phyloP scores from a whole-genome alignment of 2,888 invertebrate species.

The Yponomeuta malinellus region DNA sequence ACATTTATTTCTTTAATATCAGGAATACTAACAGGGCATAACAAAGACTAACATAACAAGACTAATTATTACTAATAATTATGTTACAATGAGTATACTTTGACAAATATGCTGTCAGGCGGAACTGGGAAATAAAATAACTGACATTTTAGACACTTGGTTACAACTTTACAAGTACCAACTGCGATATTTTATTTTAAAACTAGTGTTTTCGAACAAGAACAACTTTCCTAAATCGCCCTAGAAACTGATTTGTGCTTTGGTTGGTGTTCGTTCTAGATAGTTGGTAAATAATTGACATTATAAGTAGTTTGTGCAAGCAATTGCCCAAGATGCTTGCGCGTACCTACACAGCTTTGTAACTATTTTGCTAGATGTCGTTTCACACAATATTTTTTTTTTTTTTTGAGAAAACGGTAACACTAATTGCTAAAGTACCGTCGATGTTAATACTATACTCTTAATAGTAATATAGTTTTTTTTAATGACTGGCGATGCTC shows the following conservation, averaged over 20 bases:
- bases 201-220: not conserved
- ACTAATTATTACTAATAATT: too few relatives aligned
- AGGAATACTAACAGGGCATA: too few relatives aligned
- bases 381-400: not conserved
- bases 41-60: too few relatives aligned
- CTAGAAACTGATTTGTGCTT: not conserved
- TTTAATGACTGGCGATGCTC: too few relatives aligned
- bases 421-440: too few relatives aligned
- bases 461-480: too few relatives aligned
- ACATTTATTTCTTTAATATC: too few relatives aligned
- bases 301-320: slow-evolving; percentile 8
- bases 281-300: slow-evolving; percentile 8
- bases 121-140: too few relatives aligned
- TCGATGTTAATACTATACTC: too few relatives aligned
- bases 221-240: not conserved
- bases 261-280: not conserved
- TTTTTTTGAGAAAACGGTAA: not conserved
- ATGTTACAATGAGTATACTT: too few relatives aligned
- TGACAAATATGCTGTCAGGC: too few relatives aligned
- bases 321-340: not conserved
- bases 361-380: not conserved
- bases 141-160: not conserved
- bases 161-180: not conserved
- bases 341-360: not conserved
- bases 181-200: not conserved